Evolutionary conservation across 2,113 vertebrate genomes (phyloP).

Genomic region (Naja naja): DNA sequence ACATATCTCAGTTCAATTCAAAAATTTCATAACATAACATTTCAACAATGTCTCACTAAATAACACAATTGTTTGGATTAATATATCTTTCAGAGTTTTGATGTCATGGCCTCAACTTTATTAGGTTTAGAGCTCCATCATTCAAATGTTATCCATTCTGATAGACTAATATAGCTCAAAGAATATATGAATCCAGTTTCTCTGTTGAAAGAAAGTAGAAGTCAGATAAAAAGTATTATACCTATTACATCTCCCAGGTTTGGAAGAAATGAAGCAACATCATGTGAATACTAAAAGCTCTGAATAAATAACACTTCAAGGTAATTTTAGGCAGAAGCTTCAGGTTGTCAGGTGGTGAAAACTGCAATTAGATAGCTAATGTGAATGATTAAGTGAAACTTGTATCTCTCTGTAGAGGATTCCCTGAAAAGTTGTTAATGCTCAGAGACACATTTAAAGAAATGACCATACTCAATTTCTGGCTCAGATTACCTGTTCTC

Average conservation of each 20-base stretch:
- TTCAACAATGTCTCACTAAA: background rate
- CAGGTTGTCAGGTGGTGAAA: conserved; percentile 42
- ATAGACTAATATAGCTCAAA: conserved; percentile 58
- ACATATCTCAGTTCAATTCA: background rate
- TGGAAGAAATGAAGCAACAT: conserved; percentile 52
- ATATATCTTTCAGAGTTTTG: conserved; percentile 36
- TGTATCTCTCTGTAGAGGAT: conserved; percentile 42
- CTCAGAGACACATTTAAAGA: background rate
- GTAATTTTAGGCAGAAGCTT: conserved; percentile 48
- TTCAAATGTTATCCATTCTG: conserved; percentile 50
- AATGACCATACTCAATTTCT: background rate
- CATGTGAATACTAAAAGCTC: conserved; percentile 60
- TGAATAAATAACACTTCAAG: conserved; percentile 52
- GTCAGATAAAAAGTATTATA: conserved; percentile 65
- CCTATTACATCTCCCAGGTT: conserved; percentile 37
- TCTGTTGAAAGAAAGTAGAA: conserved; percentile 66
- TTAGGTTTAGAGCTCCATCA: conserved; percentile 22
- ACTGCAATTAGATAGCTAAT: conserved; percentile 54
- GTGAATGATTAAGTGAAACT: conserved; percentile 50
- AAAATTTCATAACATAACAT: background rate
- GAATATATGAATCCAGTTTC: conserved; percentile 51
- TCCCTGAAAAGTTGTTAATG: conserved; percentile 8
- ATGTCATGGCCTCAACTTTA: conserved; percentile 45
- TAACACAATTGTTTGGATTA: background rate
- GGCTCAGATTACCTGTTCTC: background rate